A percentile compares a stretch with the other conserved stretches of the same genome.
phyloP scores from a whole-genome alignment of 2,797 vertebrate genomes.

The Lagodon rhomboides region DNA sequence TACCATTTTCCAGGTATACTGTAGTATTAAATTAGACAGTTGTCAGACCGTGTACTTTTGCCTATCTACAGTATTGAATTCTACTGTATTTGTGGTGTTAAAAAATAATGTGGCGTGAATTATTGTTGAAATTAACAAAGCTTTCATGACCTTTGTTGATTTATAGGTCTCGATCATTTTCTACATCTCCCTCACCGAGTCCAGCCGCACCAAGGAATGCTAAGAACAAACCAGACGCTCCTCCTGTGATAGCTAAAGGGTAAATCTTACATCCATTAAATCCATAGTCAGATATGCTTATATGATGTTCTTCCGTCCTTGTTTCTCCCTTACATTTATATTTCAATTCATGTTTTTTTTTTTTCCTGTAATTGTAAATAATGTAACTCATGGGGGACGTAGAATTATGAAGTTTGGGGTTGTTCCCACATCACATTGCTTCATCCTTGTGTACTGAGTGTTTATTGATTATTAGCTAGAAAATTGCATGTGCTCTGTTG shows the following conservation, averaged over 20 bases:
- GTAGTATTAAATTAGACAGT: neutral
- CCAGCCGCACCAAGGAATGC: conserved; percentile 89
- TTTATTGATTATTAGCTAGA: conserved; percentile 14
- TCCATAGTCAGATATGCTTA: neutral
- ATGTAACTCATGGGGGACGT: neutral
- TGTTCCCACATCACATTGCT: neutral
- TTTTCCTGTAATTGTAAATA: neutral
- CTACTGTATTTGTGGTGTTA: too few relatives aligned
- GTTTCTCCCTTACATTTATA: neutral
- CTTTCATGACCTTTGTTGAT: neutral
- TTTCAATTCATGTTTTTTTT: neutral
- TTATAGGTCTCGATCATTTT: conserved; percentile 92
- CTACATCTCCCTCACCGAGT: conserved; percentile 92
- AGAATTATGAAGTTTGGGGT: neutral
- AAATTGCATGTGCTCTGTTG: conserved; percentile 10
- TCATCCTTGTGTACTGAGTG: conserved; percentile 2
- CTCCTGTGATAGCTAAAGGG: conserved; percentile 87
- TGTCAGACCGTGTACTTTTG: too few relatives aligned
- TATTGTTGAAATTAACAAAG: neutral
- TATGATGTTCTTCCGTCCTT: neutral
- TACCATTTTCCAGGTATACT: too few relatives aligned
- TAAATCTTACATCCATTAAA: conserved; percentile 68
- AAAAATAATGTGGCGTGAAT: neutral
- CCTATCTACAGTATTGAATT: too few relatives aligned
- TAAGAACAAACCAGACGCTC: conserved; percentile 91